These are phyloP conservation scores for Copidosoma aretas DNA, from an alignment of 2,888 invertebrate genomes.

Conservation along the genomic window DNA sequence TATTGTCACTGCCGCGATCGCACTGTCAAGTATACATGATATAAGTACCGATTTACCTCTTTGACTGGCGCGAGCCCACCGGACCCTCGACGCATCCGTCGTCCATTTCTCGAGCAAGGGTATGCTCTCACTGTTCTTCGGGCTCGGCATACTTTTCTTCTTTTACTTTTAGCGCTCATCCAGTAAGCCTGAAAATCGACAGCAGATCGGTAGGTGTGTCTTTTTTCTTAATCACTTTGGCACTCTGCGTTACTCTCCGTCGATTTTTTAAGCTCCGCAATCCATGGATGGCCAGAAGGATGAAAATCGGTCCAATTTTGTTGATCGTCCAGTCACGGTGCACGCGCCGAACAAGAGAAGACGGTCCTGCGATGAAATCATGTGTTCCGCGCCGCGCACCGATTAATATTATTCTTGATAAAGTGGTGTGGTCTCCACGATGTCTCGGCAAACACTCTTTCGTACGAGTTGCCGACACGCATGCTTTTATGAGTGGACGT, in stretches of 20 bases:
- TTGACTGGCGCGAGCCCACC: conserved; percentile 11
- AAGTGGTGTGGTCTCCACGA: background rate
- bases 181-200: too few species aligned
- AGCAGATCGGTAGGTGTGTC: too few species aligned
- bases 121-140: conserved; percentile 24
- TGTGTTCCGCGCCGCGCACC: background rate
- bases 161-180: background rate
- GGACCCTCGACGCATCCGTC: background rate
- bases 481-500: too few species aligned
- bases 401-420: background rate
- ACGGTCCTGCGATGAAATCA: too few species aligned
- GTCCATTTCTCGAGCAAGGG: conserved; percentile 30
- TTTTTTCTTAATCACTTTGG: background rate
- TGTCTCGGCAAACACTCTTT: background rate
- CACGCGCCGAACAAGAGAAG: too few species aligned
- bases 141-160: background rate
- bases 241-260: background rate
- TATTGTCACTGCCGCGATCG: too few species aligned
- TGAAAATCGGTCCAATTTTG: too few species aligned
- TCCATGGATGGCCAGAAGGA: too few species aligned
- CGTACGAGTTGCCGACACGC: background rate
- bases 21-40: too few species aligned
- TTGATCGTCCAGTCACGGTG: too few species aligned
- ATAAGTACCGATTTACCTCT: conserved; percentile 25
- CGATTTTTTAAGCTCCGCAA: background rate